Percentiles rank a stretch among this genome's conserved stretches.
Conservation (phyloP, 2,113 vertebrate species). For the Carassius gibelio region DNA sequence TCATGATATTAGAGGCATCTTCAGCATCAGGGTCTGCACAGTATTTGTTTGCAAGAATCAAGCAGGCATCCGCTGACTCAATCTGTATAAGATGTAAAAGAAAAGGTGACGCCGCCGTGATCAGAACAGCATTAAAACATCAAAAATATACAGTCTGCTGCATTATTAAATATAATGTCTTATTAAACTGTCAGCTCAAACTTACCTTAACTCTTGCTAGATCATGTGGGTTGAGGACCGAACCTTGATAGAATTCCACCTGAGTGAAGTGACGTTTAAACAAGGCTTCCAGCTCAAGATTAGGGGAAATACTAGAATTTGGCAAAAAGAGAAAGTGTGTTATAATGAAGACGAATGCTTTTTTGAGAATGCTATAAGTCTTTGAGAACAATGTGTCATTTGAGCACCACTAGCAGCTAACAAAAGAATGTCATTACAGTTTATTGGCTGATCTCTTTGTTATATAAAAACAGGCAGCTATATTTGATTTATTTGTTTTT, state of each 20-base stretch:
- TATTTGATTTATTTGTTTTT: constrained; percentile 17
- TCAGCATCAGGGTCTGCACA: constrained; percentile 98
- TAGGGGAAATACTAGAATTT: constrained; percentile 93
- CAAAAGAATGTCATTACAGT: neutral
- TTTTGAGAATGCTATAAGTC: neutral
- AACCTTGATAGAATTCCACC: constrained; percentile 99
- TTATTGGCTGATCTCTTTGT: neutral
- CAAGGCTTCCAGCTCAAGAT: constrained; percentile 99
- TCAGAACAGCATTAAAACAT: neutral
- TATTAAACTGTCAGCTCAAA: neutral
- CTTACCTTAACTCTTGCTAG: constrained; percentile 98
- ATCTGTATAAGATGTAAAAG: constrained; percentile 75
- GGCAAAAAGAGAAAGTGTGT: constrained; percentile 13
- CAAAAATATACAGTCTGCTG: no score
- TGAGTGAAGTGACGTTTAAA: constrained; percentile 99
- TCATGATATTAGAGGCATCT: constrained; percentile 99
- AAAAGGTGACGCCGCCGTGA: neutral
- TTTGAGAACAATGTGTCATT: neutral
- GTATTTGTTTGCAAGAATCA: constrained; percentile 99
- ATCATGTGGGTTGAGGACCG: constrained; percentile 98
- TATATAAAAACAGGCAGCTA: neutral
- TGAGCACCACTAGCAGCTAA: neutral
- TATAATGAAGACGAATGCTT: neutral
- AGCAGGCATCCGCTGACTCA: constrained; percentile 96
- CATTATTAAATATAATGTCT: neutral